Base-by-base conservation (phyloP, 2,113 vertebrate genomes). In the Erinaceus europaeus region DNA sequence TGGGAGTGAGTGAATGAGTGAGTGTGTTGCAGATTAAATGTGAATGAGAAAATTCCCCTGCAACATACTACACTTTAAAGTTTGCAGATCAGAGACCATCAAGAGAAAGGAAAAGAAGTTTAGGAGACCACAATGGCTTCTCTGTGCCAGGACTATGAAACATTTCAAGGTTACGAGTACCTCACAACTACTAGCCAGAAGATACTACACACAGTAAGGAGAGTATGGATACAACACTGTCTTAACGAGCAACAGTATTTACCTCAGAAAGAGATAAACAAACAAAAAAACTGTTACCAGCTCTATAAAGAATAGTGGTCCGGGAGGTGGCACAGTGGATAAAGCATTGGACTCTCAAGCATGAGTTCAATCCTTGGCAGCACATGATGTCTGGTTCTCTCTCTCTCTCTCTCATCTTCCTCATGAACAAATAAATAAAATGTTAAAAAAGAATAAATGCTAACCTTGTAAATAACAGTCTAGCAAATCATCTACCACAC, bases 231-330 rank as follows among this genome's bases (percentile, higher is more conserved):
- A 46, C 5, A 71, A 34, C 32, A 64, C 0, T 77, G 27, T 53
- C 36, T 86, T 87, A 82, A 68, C 48, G 76, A 76, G 89, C 52
- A 89, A 48, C 50, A 81, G 69, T 64, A 64, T 50, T 50, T 50
- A 50, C 10, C 48, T 59, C 48, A 80, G 62, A 83, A 68, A 84
- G 15, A 69, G 27, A 73, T 15, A 68, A 81, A 34, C 38, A 64
- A 29, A 53, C 32, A 40, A 57, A 40, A 44, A 34, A 80, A 21
- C 52, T 71, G 44, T 62, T 84, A 69, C 55, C 65, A 77, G 38
- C 50, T 79, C 44, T 69, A 59, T 0, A 72, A 27, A 88, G 36
- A 76, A n/a, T n/a, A n/a, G n/a, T n/a, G n/a, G n/a, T n/a, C 53
- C 78, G 13, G 52, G 77, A 88, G 23, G 48, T n/a, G n/a, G n/a